phyloP scores from a whole-genome alignment of 2,888 invertebrate genomes.

The Ferrisia virgata region DNA sequence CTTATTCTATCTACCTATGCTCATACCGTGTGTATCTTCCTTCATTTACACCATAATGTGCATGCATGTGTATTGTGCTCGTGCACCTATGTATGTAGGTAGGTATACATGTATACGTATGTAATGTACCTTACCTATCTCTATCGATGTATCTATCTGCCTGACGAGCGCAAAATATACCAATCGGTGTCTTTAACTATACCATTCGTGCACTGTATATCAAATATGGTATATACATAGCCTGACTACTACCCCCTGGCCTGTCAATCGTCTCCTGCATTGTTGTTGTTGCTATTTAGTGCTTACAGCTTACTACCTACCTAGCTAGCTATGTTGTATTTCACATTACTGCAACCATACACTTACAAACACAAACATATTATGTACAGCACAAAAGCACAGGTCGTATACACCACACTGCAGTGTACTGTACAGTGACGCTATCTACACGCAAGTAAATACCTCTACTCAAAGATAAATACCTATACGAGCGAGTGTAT shows the following conservation, averaged over 20 bases:
- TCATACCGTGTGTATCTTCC: not conserved
- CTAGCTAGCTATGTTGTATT: too few species aligned
- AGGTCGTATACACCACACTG: not conserved
- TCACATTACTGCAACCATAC: too few species aligned
- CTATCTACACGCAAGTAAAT: not conserved
- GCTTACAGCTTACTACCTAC: too few species aligned
- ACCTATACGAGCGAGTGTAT: not conserved
- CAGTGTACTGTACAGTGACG: not conserved
- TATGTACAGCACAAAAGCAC: too few species aligned
- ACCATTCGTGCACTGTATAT: not conserved
- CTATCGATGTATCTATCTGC: not conserved
- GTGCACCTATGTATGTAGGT: too few species aligned
- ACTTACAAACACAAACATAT: too few species aligned
- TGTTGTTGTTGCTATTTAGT: too few species aligned
- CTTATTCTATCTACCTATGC: too few species aligned
- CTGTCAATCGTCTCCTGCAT: not conserved
- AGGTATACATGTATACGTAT: not conserved
- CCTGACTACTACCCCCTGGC: not conserved
- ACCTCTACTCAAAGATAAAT: not conserved
- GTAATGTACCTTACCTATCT: not conserved
- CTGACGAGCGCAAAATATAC: not conserved
- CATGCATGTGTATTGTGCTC: too few species aligned
- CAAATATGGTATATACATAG: not conserved
- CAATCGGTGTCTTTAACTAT: not conserved
- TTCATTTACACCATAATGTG: too few species aligned